These are phyloP conservation scores for Pyrgus malvae DNA, from an alignment of 2,888 invertebrate genomes.

Conservation along the genomic window DNA sequence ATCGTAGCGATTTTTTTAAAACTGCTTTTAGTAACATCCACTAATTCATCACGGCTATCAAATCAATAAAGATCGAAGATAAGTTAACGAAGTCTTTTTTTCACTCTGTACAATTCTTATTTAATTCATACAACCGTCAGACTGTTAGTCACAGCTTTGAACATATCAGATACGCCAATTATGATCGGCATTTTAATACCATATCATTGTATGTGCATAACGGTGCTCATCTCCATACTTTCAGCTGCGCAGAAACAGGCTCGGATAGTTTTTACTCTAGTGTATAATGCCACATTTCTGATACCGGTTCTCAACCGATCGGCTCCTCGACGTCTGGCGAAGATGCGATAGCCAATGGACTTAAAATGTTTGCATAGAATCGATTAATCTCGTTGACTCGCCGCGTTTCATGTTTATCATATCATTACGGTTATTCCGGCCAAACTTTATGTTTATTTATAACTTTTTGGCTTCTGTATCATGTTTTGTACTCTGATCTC, in stretches of 20 bases:
- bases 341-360: conserved; percentile 60
- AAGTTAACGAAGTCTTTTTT: neutral
- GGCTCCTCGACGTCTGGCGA: conserved; percentile 74
- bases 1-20: neutral
- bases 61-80: conserved; percentile 1
- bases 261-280: conserved; percentile 49
- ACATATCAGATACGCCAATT: conserved; percentile 24
- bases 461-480: neutral
- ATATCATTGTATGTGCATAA: conserved; percentile 20
- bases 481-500: conserved; percentile 10
- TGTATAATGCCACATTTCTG: conserved; percentile 57
- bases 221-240: conserved; percentile 27
- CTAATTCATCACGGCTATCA: neutral
- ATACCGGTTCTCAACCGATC: conserved; percentile 64
- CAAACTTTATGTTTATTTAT: conserved; percentile 3
- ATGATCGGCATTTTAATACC: conserved; percentile 16
- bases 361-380: conserved; percentile 60
- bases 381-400: conserved; percentile 51
- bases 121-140: conserved; percentile 1
- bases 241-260: conserved; percentile 34
- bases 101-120: neutral
- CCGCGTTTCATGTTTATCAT: conserved; percentile 41
- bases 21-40: neutral
- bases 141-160: conserved; percentile 15
- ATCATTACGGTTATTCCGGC: conserved; percentile 1